Conservation (phyloP, 2,888 invertebrate species). For the Parnassius apollo region DNA sequence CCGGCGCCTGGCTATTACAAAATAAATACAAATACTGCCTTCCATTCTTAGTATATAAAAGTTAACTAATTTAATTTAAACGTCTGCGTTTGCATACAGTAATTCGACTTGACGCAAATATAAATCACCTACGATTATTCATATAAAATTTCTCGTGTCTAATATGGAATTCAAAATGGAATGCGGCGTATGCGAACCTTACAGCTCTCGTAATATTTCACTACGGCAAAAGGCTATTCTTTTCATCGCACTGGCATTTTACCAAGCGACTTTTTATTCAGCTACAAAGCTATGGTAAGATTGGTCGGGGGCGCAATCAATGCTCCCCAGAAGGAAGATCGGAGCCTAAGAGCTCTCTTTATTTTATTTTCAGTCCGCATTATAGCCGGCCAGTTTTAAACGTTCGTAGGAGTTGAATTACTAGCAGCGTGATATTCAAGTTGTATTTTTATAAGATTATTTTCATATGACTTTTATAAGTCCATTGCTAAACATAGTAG, state of each 20-base stretch:
- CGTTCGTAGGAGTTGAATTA: conserved; percentile 46
- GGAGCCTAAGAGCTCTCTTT: conserved; percentile 53
- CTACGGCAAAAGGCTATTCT: conserved; percentile 58
- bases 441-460: conserved; percentile 30
- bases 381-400: conserved; percentile 53
- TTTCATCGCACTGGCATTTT: conserved; percentile 71
- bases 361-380: conserved; percentile 54
- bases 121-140: conserved; percentile 5
- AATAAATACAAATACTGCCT: conserved; percentile 7
- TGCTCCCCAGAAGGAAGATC: conserved; percentile 61
- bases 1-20: conserved; percentile 50
- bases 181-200: conserved; percentile 44
- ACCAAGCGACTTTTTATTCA: conserved; percentile 73
- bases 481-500: no score
- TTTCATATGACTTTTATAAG: no score
- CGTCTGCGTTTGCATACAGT: background rate
- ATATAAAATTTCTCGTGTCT: conserved; percentile 10
- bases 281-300: conserved; percentile 59
- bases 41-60: background rate
- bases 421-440: conserved; percentile 34
- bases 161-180: conserved; percentile 23
- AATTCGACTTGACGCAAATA: conserved; percentile 3
- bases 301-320: conserved; percentile 64
- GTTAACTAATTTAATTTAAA: conserved; percentile 11
- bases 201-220: conserved; percentile 59